phyloP scores from a whole-genome alignment of 2,888 invertebrate genomes.

The Steinernema hermaphroditum region DNA sequence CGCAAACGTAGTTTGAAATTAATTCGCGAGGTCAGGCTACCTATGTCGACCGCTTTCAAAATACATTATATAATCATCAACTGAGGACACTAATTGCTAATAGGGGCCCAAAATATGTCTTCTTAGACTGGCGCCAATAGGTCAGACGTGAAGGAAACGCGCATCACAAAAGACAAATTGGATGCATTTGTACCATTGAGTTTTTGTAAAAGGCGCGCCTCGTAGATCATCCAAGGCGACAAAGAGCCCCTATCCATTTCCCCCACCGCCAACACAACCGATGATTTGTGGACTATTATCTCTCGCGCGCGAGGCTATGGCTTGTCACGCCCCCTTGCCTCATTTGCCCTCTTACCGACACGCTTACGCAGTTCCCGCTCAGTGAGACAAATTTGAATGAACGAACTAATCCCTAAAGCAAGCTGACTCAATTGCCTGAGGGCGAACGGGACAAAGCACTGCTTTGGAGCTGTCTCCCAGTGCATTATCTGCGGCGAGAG shows the following conservation, averaged over 20 bases:
- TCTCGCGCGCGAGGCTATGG: neutral
- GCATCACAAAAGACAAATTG: slow-evolving; percentile 2
- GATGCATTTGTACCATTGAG: neutral
- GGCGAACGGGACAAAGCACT: neutral
- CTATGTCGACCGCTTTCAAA: too few species aligned
- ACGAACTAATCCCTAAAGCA: neutral
- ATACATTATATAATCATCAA: too few species aligned
- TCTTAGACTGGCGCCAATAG: too few species aligned
- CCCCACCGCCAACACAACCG: slow-evolving; percentile 3
- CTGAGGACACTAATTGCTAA: too few species aligned
- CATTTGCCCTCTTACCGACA: neutral
- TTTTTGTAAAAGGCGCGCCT: slow-evolving; percentile 2
- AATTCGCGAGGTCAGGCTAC: too few species aligned
- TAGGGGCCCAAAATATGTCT: too few species aligned
- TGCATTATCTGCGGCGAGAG: too few species aligned
- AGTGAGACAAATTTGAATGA: slow-evolving; percentile 11
- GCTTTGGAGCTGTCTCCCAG: neutral
- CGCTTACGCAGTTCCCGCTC: neutral
- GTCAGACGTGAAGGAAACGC: too few species aligned
- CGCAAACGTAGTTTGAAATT: too few species aligned
- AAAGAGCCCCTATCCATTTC: neutral
- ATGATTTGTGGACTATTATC: slow-evolving; percentile 24
- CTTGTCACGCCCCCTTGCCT: neutral
- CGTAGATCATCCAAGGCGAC: neutral
- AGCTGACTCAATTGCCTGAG: neutral